Evolutionary conservation across 30 jellyfish, hydroid and myxozoan genomes (phyloP), one percentile per base, ranked within the genome.

Genomic region (Turritopsis dohrnii): DNA sequence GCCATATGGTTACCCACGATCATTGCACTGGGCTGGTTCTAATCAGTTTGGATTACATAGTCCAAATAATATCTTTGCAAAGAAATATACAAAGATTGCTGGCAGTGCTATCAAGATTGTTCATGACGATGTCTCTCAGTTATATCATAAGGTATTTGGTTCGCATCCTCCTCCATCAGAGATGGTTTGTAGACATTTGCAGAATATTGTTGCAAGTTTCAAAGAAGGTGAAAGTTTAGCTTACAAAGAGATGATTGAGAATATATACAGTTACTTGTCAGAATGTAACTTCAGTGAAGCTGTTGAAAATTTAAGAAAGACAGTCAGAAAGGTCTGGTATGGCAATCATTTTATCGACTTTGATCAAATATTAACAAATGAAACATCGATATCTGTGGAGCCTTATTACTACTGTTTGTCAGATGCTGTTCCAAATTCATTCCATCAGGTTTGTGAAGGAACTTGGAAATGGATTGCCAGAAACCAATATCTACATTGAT

Each of bases 401-500:
- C 87, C 87, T 16, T 80, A 80, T 53, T 80, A 53, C n/a, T 26
- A 41, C 71, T 66, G 53, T 29, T 19, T 77, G 8, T 25, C 66
- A 22, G 71, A 53, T 29, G 85, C 20, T 1, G 28, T 77, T 29
- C 72, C 85, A 13, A 66, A 30, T 8, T 53, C 72, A n/a, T 29
- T 77, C 22, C 52, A 77, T 26, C 25, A 77, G 28, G n/a, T 0
- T 26, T 24, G n/a, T 76, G 21, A 19, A 18, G 29, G n/a, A 53
- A 28, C 53, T 29, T 18, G 84, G 53, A 21, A 20, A 52, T 76
- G 28, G 29, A 8, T 28, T 54, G 8, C 31, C 23, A 8, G 85
- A 77, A 60, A 52, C 28, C 8, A 80, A 82, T 27, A 22, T 52
- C 29, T 79, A 79, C 71, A 74, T 90, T 5, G 66, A 71, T n/a